Base-by-base conservation (phyloP, 1,140 invertebrate species). In the Harlomillsia oculata region DNA sequence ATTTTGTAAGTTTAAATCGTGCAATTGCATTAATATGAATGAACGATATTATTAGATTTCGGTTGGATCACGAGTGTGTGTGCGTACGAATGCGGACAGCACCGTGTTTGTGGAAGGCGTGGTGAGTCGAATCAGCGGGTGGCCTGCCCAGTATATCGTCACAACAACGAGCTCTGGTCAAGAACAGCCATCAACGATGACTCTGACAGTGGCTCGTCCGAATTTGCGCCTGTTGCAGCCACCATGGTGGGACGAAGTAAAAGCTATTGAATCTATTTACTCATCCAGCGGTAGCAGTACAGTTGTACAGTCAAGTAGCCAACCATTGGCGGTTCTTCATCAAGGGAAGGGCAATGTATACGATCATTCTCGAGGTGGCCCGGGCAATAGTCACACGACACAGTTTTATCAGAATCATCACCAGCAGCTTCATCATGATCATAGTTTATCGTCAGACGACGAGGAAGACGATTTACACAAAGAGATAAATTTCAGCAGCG, bases 171-270 rank as follows among this genome's bases (percentile, higher is more conserved):
- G 71, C 48, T 72, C 74, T 18, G 69, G 69, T 20, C 67, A 72
- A 63, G 72, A 73, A 64, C n/a, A n/a, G n/a, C n/a, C n/a, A n/a
- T n/a, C n/a, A n/a, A n/a, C n/a, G n/a, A n/a, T n/a, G n/a, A n/a
- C n/a, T n/a, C 71, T 72, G 56, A 76, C 81, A 60, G 83, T 91
- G 45, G 85, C 85, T 65, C 76, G 93, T 28, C 87, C 92, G 1
- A 89, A 93, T 70, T 71, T 97, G 32, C 78, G 93, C n/a, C 78
- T 96, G 2, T 71, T 96, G 50, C 80, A 86, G 67, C 90, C 92
- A 13, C 93, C 93, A 0, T 97, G 93, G 93, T 87, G 82, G 73
- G 92, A 97, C 67, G 93, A 97, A 72, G 72, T 96, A 39, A 87
- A 89, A 67, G 85, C 63, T 86, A 70, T 72, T 77, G 40, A 75